Percentiles rank a stretch among this genome's conserved stretches.
Conservation (phyloP, 2,113 vertebrate genomes). For the Mustela nigripes region DNA sequence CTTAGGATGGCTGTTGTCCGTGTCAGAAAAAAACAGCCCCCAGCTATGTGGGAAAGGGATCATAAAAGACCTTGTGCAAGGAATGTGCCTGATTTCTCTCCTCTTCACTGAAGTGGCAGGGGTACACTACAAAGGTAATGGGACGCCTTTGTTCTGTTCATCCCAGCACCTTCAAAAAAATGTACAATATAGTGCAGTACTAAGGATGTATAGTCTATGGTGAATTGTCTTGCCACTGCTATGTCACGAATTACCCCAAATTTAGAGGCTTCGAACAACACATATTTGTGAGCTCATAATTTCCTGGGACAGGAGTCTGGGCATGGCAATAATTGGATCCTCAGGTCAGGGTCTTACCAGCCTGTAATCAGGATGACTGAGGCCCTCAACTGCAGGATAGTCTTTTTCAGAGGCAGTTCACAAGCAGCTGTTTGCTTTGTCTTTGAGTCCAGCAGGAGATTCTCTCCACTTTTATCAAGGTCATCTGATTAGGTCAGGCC, state of each 20-base stretch:
- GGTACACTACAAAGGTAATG: not conserved
- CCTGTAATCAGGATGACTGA: not conserved
- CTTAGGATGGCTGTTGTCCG: not conserved
- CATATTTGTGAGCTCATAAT: not conserved
- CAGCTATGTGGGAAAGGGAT: not conserved
- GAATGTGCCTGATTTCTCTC: not conserved
- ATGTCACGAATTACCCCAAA: not conserved
- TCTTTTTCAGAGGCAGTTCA: not conserved
- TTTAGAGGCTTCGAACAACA: not conserved
- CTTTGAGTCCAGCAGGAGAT: not conserved
- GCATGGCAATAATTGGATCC: not conserved
- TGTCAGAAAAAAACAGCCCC: not conserved
- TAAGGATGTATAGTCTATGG: not conserved
- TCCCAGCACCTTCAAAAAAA: not conserved
- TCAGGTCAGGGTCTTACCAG: not conserved
- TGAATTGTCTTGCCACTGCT: not conserved
- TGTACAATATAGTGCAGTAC: not conserved
- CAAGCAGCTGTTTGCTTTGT: not conserved
- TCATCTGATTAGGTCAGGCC: not conserved
- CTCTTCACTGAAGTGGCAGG: not conserved
- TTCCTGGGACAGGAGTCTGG: not conserved
- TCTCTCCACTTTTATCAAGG: not conserved
- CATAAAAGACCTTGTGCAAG: not conserved
- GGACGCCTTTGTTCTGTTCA: not conserved
- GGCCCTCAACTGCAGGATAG: not conserved